Evolutionary conservation across 2,888 invertebrate species (phyloP).

Genomic region (Pheosia tremula): DNA sequence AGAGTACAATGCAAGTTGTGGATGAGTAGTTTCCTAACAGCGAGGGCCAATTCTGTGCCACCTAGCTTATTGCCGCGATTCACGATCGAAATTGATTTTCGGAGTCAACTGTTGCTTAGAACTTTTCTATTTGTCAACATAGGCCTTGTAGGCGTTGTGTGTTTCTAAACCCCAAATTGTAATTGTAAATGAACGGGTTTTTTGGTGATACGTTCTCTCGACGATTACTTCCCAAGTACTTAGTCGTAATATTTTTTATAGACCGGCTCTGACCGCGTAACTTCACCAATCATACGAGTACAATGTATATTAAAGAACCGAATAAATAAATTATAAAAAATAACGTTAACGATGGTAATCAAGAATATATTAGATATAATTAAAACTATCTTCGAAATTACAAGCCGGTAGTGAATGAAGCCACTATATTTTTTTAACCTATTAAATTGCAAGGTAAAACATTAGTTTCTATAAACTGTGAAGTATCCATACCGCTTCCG

Average conservation of each 20-base stretch:
- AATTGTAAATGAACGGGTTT: too few relatives aligned
- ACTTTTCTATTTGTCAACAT: background rate
- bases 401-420: background rate
- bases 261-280: too few relatives aligned
- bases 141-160: too few relatives aligned
- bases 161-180: too few relatives aligned
- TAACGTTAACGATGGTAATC: too few relatives aligned
- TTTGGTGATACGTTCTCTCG: too few relatives aligned
- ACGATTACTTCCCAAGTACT: too few relatives aligned
- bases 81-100: conserved; percentile 19
- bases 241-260: too few relatives aligned
- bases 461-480: conserved; percentile 5
- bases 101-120: background rate
- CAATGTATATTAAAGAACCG: too few relatives aligned
- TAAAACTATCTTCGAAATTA: background rate
- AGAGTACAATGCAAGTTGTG: conserved; percentile 32
- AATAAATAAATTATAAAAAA: too few relatives aligned
- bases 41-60: conserved; percentile 29
- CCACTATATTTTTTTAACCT: background rate
- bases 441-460: conserved; percentile 3
- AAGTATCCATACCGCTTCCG: conserved; percentile 14
- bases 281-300: too few relatives aligned
- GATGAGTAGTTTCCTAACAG: conserved; percentile 35
- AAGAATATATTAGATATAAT: too few relatives aligned
- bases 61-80: conserved; percentile 32